Percentiles rank a stretch among this genome's conserved stretches.
Evolutionary conservation across 2,113 vertebrate genomes (phyloP).

Genomic region (Merops nubicus): DNA sequence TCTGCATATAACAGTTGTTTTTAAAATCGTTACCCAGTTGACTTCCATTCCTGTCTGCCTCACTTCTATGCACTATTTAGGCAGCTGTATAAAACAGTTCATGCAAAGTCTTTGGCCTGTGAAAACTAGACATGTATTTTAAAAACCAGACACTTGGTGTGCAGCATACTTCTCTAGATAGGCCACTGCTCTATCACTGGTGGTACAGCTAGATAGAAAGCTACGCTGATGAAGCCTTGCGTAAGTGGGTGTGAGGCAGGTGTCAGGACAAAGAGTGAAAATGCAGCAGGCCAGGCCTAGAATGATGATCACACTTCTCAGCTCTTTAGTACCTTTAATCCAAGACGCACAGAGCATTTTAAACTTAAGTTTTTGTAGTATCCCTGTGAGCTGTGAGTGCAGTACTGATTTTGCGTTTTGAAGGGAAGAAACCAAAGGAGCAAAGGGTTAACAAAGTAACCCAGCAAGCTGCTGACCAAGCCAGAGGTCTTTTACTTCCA

Average conservation of each 20-base stretch:
- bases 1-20: neutral
- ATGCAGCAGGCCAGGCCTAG: neutral
- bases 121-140: neutral
- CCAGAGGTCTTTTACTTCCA: neutral
- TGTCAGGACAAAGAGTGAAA: neutral
- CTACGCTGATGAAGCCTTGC: neutral
- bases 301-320: neutral
- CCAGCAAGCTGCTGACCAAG: neutral
- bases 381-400: neutral
- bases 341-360: neutral
- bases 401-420: neutral
- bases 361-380: neutral
- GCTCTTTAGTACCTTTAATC: conserved; percentile 25
- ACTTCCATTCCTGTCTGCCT: neutral
- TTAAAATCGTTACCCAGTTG: neutral
- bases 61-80: neutral
- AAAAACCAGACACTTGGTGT: neutral
- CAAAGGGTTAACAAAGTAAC: neutral
- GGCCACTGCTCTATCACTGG: neutral
- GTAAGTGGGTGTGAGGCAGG: neutral
- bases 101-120: neutral
- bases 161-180: neutral
- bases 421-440: neutral
- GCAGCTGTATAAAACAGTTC: neutral
- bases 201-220: neutral